phyloP scores from a whole-genome alignment of 2,888 invertebrate species.

The Gastrophysa polygoni region DNA sequence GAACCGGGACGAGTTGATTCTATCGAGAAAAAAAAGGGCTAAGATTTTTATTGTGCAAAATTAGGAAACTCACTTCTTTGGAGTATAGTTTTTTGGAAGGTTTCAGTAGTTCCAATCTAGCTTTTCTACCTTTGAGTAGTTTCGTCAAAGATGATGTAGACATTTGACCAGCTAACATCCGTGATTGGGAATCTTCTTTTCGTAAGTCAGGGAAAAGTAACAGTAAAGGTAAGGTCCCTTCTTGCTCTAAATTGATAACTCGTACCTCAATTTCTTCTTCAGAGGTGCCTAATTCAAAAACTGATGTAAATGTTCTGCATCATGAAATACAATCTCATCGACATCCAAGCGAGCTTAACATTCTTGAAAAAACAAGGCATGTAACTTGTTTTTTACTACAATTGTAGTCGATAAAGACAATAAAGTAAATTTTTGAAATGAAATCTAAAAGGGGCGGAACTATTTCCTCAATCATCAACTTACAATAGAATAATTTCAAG shows the following conservation, averaged over 20 bases:
- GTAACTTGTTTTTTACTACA: no score
- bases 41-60: background rate
- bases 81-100: slow-evolving; percentile 37
- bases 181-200: slow-evolving; percentile 30
- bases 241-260: slow-evolving; percentile 34
- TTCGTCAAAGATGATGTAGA: slow-evolving; percentile 46
- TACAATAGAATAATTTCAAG: no score
- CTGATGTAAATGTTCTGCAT: background rate
- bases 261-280: slow-evolving; percentile 41
- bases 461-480: no score
- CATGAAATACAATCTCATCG: no score
- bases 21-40: background rate
- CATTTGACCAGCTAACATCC: slow-evolving; percentile 20
- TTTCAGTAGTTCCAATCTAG: slow-evolving; percentile 44
- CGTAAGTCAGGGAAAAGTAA: slow-evolving; percentile 46
- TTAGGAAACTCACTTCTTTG: slow-evolving; percentile 8
- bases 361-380: no score
- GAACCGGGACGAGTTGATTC: background rate
- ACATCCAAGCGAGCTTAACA: no score
- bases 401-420: no score
- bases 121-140: slow-evolving; percentile 48
- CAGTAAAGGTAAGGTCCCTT: slow-evolving; percentile 39
- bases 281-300: slow-evolving; percentile 4
- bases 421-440: no score
- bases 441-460: no score